Evolutionary conservation across 2,797 vertebrate species (phyloP).

Genomic region (Nasua narica): DNA sequence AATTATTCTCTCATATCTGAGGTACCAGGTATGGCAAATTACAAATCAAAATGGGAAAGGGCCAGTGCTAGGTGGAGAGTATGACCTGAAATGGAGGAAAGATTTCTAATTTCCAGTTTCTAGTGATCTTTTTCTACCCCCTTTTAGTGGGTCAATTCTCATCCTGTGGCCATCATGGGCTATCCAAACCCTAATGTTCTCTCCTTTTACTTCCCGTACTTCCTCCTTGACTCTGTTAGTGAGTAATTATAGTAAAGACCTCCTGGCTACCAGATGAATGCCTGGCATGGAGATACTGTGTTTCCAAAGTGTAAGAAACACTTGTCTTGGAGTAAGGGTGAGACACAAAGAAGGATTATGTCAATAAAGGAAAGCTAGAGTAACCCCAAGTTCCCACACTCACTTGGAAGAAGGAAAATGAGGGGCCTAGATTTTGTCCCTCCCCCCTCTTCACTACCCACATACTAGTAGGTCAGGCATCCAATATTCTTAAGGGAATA

Average conservation of each 20-base stretch:
- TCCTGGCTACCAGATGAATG: neutral
- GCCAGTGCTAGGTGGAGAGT: neutral
- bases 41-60: neutral
- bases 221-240: neutral
- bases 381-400: accelerated
- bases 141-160: neutral
- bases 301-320: neutral
- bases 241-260: neutral
- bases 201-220: neutral
- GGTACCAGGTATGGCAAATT: neutral
- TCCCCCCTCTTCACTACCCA: neutral
- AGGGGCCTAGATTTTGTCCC: no score
- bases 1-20: neutral
- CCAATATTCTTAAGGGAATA: neutral
- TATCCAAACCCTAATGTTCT: neutral
- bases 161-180: neutral
- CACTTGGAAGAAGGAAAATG: neutral
- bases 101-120: neutral
- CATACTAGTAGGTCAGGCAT: neutral
- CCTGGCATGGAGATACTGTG: neutral
- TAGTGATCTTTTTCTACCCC: neutral
- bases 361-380: neutral
- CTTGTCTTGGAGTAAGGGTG: neutral
- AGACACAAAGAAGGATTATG: neutral
- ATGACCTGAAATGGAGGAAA: neutral